Conservation (phyloP, 2,888 invertebrate species). For the Camponotus fellah region DNA sequence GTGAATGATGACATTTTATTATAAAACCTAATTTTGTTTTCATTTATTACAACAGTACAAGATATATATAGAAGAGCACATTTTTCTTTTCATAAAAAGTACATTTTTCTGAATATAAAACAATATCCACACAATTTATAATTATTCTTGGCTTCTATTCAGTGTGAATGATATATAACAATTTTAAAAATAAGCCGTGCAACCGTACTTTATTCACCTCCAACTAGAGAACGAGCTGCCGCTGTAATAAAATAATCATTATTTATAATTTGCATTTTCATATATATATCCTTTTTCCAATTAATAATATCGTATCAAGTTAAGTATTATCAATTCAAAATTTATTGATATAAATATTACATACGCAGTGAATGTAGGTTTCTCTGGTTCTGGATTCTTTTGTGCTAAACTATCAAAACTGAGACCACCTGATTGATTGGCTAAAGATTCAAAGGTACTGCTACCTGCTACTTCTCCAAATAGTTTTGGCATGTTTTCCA, state of each 20-base stretch:
- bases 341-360: not conserved
- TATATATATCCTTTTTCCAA: not conserved
- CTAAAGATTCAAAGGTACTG: constrained; percentile 82
- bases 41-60: constrained; percentile 46
- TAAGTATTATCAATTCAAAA: constrained; percentile 16
- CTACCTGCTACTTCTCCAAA: constrained; percentile 79
- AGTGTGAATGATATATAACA: constrained; percentile 12
- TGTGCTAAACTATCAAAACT: constrained; percentile 81
- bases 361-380: constrained; percentile 81
- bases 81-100: constrained; percentile 32
- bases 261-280: constrained; percentile 11
- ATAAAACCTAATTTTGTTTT: constrained; percentile 28
- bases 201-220: constrained; percentile 75
- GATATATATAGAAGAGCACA: constrained; percentile 16
- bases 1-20: constrained; percentile 27
- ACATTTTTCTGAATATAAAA: constrained; percentile 33
- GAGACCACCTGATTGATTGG: constrained; percentile 80
- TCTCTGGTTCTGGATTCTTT: constrained; percentile 79
- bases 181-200: constrained; percentile 29
- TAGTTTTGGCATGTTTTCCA: constrained; percentile 79
- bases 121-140: constrained; percentile 26
- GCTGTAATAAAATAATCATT: constrained; percentile 74
- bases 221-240: constrained; percentile 84
- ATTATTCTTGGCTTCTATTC: constrained; percentile 11
- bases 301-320: not conserved